phyloP scores from a whole-genome alignment of 2,113 vertebrate species.

The Gadus chalcogrammus region DNA sequence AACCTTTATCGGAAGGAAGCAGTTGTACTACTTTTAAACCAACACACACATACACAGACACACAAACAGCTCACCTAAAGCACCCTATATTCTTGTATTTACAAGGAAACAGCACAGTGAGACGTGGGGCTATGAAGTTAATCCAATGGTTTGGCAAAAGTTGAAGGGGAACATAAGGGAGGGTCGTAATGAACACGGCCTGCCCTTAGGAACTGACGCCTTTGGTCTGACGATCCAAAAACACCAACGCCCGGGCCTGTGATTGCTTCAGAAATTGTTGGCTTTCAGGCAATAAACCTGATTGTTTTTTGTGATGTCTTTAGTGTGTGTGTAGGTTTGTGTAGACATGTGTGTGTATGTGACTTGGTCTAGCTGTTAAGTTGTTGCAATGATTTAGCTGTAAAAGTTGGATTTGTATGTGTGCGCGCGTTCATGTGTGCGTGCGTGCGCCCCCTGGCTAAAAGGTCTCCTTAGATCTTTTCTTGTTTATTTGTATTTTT shows the following conservation, averaged over 20 bases:
- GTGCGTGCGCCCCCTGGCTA: slow-evolving; percentile 62
- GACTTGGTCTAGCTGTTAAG: no score
- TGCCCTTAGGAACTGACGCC: slow-evolving; percentile 74
- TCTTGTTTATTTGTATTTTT: slow-evolving; percentile 61
- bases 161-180: slow-evolving; percentile 43
- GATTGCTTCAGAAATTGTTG: slow-evolving; percentile 78
- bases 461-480: slow-evolving; percentile 64
- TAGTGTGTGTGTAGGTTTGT: slow-evolving; percentile 1
- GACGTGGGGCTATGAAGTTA: slow-evolving; percentile 47
- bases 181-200: slow-evolving; percentile 62
- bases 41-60: slow-evolving; percentile 1
- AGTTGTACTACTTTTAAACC: slow-evolving; percentile 38
- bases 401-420: not conserved
- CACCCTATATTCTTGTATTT: slow-evolving; percentile 26
- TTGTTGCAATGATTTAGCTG: no score
- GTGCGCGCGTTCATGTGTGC: slow-evolving; percentile 10
- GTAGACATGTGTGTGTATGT: not conserved
- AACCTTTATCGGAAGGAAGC: slow-evolving; percentile 58
- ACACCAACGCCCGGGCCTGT: slow-evolving; percentile 46
- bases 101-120: slow-evolving; percentile 34
- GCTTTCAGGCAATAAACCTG: slow-evolving; percentile 76
- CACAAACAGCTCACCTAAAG: not conserved
- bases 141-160: slow-evolving; percentile 49
- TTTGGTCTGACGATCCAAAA: slow-evolving; percentile 63
- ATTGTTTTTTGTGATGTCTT: slow-evolving; percentile 51